Conservation (phyloP, 2,113 vertebrate species). For the Acrocephalus kingi region DNA sequence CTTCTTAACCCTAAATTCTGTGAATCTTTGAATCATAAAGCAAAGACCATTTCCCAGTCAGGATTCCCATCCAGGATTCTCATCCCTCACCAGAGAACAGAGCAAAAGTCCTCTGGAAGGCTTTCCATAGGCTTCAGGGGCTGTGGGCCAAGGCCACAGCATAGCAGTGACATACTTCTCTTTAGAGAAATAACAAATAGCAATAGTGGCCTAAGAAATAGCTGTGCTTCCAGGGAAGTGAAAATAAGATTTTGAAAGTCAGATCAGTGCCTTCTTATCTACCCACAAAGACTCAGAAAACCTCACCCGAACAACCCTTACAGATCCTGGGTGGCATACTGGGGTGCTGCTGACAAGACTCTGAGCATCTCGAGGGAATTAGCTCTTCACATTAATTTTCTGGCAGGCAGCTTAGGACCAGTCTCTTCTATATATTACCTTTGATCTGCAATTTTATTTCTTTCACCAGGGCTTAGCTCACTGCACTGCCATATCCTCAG, state of each 20-base stretch:
- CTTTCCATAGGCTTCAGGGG: neutral
- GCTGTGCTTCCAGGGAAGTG: neutral
- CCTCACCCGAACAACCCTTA: neutral
- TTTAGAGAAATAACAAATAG: neutral
- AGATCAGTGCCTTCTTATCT: neutral
- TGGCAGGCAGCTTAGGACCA: neutral
- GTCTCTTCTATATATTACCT: neutral
- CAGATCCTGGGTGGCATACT: neutral
- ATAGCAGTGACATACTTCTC: neutral
- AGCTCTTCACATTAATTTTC: neutral
- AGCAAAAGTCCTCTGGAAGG: neutral
- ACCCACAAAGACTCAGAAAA: neutral
- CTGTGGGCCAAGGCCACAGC: neutral
- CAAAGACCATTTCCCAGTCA: neutral
- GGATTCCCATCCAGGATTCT: neutral
- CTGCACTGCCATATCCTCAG: neutral
- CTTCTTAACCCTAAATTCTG: neutral
- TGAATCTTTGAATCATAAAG: neutral
- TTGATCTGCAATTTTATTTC: neutral
- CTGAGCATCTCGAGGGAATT: conserved; percentile 3
- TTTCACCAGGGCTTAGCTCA: neutral
- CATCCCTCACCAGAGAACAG: neutral
- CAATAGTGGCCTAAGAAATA: neutral
- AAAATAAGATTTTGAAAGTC: neutral
- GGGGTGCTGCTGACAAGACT: neutral